Percentiles rank a stretch among this genome's conserved stretches.
phyloP scores from a whole-genome alignment of 2,113 vertebrate species.

The Azemiops feae region DNA sequence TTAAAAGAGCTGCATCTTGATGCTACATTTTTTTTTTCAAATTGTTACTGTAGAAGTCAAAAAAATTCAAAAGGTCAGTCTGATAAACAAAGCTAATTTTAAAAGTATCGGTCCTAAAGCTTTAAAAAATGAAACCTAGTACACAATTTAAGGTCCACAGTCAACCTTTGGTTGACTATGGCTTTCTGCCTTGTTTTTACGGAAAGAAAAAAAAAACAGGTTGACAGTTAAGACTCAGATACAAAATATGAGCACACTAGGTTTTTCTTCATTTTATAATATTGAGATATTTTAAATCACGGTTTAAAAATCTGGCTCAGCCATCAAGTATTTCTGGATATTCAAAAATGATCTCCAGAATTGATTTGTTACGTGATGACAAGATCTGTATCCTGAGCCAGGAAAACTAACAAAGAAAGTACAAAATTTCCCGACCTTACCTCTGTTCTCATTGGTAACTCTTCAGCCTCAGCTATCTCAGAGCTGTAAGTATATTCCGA shows the following conservation, averaged over 20 bases:
- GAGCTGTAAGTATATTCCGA: slow-evolving; percentile 96
- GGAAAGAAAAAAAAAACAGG: slow-evolving; percentile 48
- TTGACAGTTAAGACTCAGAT: slow-evolving; percentile 56
- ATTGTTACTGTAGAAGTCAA: slow-evolving; percentile 23
- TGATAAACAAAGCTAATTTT: slow-evolving; percentile 7
- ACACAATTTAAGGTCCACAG: slow-evolving; percentile 33
- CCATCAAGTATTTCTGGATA: neutral
- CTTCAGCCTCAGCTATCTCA: slow-evolving; percentile 89
- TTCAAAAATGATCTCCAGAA: neutral
- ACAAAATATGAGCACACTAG: slow-evolving; percentile 13
- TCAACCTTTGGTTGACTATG: slow-evolving; percentile 32
- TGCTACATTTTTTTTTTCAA: slow-evolving; percentile 36
- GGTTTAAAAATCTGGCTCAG: neutral
- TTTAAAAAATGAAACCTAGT: slow-evolving; percentile 46
- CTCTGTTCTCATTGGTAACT: slow-evolving; percentile 79
- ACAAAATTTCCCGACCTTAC: slow-evolving; percentile 64
- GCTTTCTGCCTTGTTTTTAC: slow-evolving; percentile 57
- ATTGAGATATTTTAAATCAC: neutral
- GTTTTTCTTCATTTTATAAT: neutral
- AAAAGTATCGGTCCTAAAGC: slow-evolving; percentile 45
- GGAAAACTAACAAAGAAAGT: neutral
- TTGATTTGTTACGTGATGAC: neutral
- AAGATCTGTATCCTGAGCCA: neutral
- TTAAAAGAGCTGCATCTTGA: slow-evolving; percentile 16
- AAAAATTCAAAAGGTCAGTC: slow-evolving; percentile 19